Evolutionary conservation across 2,888 invertebrate genomes (phyloP).

Genomic region (Rhaphigaster nebulosa): DNA sequence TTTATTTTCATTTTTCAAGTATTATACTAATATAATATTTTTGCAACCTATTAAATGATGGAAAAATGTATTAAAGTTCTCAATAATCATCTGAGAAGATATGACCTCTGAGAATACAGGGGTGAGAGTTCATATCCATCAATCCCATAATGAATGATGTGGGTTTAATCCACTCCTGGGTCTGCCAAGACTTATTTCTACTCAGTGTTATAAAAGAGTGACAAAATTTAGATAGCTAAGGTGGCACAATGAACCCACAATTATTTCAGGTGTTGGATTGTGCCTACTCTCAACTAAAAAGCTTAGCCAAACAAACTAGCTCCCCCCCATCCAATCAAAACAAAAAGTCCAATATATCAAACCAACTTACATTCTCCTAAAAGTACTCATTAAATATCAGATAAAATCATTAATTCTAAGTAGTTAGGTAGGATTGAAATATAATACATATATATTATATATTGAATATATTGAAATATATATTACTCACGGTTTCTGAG

Average conservation of each 20-base stretch:
- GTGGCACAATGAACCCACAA: background rate
- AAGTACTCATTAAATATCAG: background rate
- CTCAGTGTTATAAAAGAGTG: background rate
- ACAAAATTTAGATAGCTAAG: background rate
- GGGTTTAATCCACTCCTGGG: background rate
- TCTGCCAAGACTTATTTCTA: background rate
- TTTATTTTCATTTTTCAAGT: background rate
- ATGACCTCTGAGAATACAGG: background rate
- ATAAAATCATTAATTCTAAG: background rate
- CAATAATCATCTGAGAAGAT: background rate
- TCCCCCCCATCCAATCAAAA: background rate
- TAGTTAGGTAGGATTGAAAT: slow-evolving; percentile 36
- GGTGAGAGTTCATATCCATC: background rate
- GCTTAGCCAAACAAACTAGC: background rate
- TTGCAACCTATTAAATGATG: background rate
- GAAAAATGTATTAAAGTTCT: background rate
- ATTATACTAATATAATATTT: background rate
- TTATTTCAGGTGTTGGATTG: background rate
- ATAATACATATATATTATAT: no score
- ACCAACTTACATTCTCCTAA: background rate
- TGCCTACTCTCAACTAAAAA: background rate
- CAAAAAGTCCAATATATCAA: background rate
- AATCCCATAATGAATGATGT: background rate
- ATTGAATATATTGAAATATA: no score
- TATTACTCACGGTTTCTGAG: slow-evolving; percentile 59